phyloP scores from a whole-genome alignment of 2,888 invertebrate genomes.

The Brachyopa scutellaris region DNA sequence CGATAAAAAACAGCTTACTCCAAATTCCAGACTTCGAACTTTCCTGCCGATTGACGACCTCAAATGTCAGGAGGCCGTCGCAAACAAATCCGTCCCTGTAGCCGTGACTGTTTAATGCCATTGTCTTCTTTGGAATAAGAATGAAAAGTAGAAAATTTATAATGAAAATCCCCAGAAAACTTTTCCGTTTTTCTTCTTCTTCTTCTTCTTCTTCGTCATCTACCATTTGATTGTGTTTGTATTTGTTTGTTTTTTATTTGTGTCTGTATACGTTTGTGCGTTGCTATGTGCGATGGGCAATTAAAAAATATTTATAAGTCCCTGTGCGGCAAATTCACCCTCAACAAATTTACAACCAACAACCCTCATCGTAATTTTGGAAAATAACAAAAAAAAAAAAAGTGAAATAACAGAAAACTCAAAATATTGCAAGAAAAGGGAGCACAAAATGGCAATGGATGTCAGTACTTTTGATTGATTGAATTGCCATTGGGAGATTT shows the following conservation, averaged over 20 bases:
- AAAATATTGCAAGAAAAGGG: constrained; percentile 59
- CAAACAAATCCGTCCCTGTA: constrained; percentile 16
- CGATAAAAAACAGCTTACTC: too few species aligned
- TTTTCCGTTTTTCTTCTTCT: constrained; percentile 49
- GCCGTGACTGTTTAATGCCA: constrained; percentile 14
- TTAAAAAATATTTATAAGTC: constrained; percentile 73
- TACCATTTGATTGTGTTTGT: constrained; percentile 40
- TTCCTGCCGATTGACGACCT: not conserved
- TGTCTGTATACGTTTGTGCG: constrained; percentile 1
- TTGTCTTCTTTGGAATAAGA: constrained; percentile 44
- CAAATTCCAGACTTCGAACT: too few species aligned
- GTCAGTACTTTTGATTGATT: constrained; percentile 72
- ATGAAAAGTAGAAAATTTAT: constrained; percentile 64
- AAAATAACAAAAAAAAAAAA: constrained; percentile 27
- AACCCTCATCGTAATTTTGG: constrained; percentile 59
- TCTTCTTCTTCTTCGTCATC: constrained; percentile 2
- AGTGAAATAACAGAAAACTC: constrained; percentile 11
- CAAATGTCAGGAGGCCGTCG: not conserved
- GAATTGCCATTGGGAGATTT: constrained; percentile 73
- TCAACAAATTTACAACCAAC: constrained; percentile 19
- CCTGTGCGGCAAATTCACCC: constrained; percentile 66
- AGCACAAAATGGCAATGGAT: constrained; percentile 64
- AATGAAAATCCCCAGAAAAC: constrained; percentile 66
- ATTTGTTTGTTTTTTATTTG: too few species aligned
- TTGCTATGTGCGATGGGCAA: constrained; percentile 67